These are phyloP conservation scores for Orthonyx spaldingii DNA, from an alignment of 2,113 vertebrate genomes.

Conservation along the genomic window DNA sequence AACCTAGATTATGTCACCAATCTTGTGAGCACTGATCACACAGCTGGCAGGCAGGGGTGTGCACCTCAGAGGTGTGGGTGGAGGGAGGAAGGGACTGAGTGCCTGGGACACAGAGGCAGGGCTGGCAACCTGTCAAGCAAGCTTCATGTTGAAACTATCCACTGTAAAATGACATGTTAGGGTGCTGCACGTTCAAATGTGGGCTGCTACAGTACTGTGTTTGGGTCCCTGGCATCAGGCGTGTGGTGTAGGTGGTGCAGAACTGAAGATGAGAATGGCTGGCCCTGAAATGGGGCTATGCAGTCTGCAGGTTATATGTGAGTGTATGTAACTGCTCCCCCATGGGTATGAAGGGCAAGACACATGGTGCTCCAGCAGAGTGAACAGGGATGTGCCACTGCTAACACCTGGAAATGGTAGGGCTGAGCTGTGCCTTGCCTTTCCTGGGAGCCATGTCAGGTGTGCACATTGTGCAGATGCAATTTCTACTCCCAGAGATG, in stretches of 20 bases:
- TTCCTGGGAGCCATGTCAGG: neutral
- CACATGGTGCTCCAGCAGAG: neutral
- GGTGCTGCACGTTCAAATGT: neutral
- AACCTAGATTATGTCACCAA: neutral
- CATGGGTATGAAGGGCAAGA: fast-evolving
- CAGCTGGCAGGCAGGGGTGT: neutral
- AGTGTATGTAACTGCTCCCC: neutral
- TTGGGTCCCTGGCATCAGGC: neutral
- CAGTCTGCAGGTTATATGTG: neutral
- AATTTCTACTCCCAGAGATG: neutral
- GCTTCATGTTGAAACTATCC: neutral
- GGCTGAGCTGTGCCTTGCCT: neutral
- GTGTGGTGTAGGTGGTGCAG: neutral
- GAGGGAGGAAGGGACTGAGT: neutral
- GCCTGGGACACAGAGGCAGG: neutral
- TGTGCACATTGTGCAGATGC: fast-evolving
- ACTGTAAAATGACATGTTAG: neutral
- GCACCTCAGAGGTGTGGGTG: neutral
- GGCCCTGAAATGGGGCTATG: neutral
- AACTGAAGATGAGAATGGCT: neutral
- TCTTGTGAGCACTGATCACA: neutral
- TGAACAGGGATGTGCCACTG: neutral
- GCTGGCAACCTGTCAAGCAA: neutral
- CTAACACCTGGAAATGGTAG: neutral
- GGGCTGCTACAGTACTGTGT: neutral